Evolutionary conservation across 2,888 invertebrate genomes (phyloP), one percentile per base, ranked within the genome.

Genomic region (Spicauda simplicius): DNA sequence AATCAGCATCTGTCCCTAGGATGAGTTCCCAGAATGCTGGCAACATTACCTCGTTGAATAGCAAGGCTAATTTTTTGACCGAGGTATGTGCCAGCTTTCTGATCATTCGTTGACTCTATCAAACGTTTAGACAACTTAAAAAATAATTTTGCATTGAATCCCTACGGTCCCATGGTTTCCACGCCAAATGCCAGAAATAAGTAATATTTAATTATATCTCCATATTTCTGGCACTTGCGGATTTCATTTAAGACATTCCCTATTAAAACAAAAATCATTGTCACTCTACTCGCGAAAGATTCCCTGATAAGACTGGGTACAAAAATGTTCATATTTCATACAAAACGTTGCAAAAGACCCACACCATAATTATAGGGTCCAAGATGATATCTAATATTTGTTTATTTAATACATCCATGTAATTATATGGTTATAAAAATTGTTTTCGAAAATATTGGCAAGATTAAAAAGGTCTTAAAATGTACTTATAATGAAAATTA

Each of bases 291-390:
- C 53, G 63, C 66, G 54, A 55, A 70, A 67, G 71, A 72, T 72
- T 66, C 48, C 64, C 48, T 56, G 71, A 74, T 73, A 70, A 68
- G 69, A 70, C 25, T 4, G 25, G 25, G 63, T 33, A 67, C 74
- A 71, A 74, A 76, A 75, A 76, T 76, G 70, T 73, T 71, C 73
- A 76, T 76, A 77, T 79, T 80, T 76, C 77, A 77, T 77, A 71
- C 71, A 73, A 77, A 76, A 76, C 71, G 25, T 25, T 25, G 72
- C 72, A 76, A 76, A 75, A 73, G n/a, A 71, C 67, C 64, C 70
- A 62, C 69, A 65, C 71, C 74, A 59, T 78, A 75, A 78, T 79
- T 79, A 78, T 70, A 41, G 70, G 69, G 70, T n/a, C 14, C 54
- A 18, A 70, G 80, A 80, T 79, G 59, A 33, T 75, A 80, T 80